Evolutionary conservation across 2,113 vertebrate species (phyloP).

Genomic region (Ophthalmolycus amberensis): DNA sequence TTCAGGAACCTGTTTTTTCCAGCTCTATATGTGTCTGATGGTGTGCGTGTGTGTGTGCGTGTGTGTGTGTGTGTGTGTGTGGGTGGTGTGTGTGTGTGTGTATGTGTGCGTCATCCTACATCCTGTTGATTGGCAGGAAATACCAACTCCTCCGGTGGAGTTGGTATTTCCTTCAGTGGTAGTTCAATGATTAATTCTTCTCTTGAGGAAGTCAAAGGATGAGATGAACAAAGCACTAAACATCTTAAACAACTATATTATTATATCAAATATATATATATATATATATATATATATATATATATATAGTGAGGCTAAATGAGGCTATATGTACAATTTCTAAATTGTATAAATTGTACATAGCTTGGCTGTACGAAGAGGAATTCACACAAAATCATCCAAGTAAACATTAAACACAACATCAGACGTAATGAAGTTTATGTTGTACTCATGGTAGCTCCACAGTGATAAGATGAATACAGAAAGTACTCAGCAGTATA

Average conservation of each 20-base stretch:
- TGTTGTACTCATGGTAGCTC: neutral
- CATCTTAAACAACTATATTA: neutral
- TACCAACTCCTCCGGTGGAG: neutral
- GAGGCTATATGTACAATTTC: no score
- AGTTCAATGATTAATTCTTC: neutral
- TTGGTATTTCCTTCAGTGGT: neutral
- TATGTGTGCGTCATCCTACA: neutral
- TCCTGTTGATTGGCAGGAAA: conserved; percentile 39
- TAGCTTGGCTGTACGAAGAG: neutral
- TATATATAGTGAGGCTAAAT: no score
- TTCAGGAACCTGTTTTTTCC: neutral
- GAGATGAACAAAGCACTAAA: neutral
- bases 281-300: no score
- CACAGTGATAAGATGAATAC: neutral
- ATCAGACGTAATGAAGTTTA: neutral
- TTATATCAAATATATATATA: no score
- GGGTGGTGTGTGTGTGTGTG: neutral
- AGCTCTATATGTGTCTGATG: neutral
- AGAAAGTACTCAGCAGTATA: neutral
- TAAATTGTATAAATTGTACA: neutral
- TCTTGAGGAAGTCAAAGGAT: neutral
- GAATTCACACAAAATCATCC: neutral
- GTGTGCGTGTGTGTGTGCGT: neutral
- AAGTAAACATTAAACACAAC: neutral
- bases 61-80: neutral